Base-by-base conservation (phyloP, 2,113 vertebrate species). In the Natator depressus region DNA sequence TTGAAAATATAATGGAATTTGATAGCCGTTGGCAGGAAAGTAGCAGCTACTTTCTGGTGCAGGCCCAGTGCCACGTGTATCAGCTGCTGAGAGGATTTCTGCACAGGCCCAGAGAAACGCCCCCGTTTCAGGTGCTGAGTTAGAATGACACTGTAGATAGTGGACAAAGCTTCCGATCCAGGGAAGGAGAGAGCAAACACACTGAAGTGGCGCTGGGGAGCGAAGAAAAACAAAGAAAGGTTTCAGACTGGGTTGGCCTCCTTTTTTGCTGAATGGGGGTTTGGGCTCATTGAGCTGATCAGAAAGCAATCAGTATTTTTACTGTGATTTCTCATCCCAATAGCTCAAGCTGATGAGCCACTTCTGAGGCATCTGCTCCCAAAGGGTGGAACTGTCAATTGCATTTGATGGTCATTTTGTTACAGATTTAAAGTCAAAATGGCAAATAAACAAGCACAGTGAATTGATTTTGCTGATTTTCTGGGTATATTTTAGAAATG, bases 1-100 rank as follows among this genome's bases (percentile, higher is more conserved):
- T 99, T 99, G 97, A 99, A 99, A 94, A 99, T 78, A 8, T 99
- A 99, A 98, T 99, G 99, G 97, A 99, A 99, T 98, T 99, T 99
- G 97, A 99, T 87, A 0, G 99, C 99, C 0, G 99, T 99, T 79
- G 99, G 99, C 55, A 99, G 98, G 96, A 99, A 99, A 1, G 98
- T 97, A 89, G 98, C 90, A 84, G 99, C 96, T 6, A 99, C 93
- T 72, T 98, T 98, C 95, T 98, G 98, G 90, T 99, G 99, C 82
- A 99, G 94, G 8, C 97, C 97, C 91, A 99, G 94, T 24, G 99
- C 99, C 38, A 99, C 94, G 75, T 97, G 98, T 88, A 99, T 97
- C 49, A 99, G 96, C 82, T 98, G 97, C 59, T 98, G 97, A 81
- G 98, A 88, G 83, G 98, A 98, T 69, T 98, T 99, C 65, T 99